Percentiles rank a stretch among this genome's conserved stretches.
phyloP scores from a whole-genome alignment of 2,888 invertebrate genomes.

The Eumacrocentrus americanus region DNA sequence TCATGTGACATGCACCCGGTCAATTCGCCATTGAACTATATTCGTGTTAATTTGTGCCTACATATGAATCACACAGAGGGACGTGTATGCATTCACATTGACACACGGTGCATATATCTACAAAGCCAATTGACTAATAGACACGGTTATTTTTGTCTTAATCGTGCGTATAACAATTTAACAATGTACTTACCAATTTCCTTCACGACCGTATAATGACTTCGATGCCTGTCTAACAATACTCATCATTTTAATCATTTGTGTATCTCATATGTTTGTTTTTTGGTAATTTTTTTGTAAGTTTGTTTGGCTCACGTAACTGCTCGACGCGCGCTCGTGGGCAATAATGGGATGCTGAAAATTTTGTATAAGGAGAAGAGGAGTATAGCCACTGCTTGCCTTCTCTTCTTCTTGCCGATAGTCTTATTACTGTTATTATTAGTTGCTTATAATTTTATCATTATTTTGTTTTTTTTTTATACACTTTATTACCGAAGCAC shows the following conservation, averaged over 20 bases:
- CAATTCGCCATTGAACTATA: not conserved
- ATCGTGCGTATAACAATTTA: slow-evolving; percentile 1
- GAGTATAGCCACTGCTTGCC: too few species aligned
- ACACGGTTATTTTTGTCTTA: not conserved
- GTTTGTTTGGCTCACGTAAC: not conserved
- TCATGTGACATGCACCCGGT: slow-evolving; percentile 15
- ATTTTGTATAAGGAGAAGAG: too few species aligned
- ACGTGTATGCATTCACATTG: not conserved
- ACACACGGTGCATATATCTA: slow-evolving; percentile 1
- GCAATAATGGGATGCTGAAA: too few species aligned
- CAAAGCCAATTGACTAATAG: not conserved
- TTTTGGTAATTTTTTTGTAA: slow-evolving; percentile 3
- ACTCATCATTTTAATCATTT: slow-evolving; percentile 15
- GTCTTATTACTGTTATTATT: slow-evolving; percentile 17
- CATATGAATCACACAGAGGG: not conserved
- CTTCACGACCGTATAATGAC: not conserved
- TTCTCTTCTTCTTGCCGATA: not conserved
- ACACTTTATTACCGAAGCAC: slow-evolving; percentile 19
- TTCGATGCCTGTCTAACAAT: slow-evolving; percentile 19
- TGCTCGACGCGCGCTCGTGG: too few species aligned
- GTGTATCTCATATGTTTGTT: not conserved
- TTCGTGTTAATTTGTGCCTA: slow-evolving; percentile 7
- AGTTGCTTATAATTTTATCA: slow-evolving; percentile 17
- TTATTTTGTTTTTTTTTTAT: slow-evolving; percentile 15
- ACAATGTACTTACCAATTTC: slow-evolving; percentile 23